A percentile compares a stretch with the other conserved stretches of the same genome.
phyloP scores from a whole-genome alignment of 2,797 vertebrate genomes.

The Amblyopsis hoosieri region DNA sequence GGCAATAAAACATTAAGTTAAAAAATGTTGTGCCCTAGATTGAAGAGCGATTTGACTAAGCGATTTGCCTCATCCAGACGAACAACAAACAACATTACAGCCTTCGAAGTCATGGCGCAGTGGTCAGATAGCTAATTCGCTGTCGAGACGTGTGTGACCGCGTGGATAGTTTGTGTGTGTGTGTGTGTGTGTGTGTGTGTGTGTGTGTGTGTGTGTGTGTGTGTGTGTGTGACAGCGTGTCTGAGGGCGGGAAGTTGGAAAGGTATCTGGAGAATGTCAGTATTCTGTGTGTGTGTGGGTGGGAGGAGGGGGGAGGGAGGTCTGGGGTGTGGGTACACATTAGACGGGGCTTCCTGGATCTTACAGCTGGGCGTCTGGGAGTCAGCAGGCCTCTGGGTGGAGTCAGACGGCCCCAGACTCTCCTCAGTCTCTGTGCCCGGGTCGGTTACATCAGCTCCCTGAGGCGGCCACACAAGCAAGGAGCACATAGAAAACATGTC shows the following conservation, averaged over 20 bases:
- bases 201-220: neutral
- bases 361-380: conserved; percentile 89
- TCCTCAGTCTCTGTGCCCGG: conserved; percentile 95
- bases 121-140: conserved; percentile 47
- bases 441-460: conserved; percentile 92
- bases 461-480: conserved; percentile 7
- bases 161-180: conserved; percentile 16
- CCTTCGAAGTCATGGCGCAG: conserved; percentile 34
- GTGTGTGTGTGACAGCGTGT: neutral
- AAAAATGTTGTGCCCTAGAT: neutral
- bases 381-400: conserved; percentile 90
- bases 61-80: conserved; percentile 23
- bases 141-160: conserved; percentile 35
- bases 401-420: conserved; percentile 90
- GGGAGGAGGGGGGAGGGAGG: conserved; percentile 4
- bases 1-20: conserved; percentile 5
- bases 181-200: neutral
- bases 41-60: conserved; percentile 4
- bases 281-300: neutral
- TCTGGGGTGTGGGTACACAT: neutral
- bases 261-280: neutral
- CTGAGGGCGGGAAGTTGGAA: neutral
- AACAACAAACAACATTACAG: conserved; percentile 52
- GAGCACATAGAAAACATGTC: neutral
- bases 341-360: conserved; percentile 57